Evolutionary conservation across 2,888 invertebrate genomes (phyloP), one percentile per base, ranked within the genome.

Genomic region (Oeneis ivallda): DNA sequence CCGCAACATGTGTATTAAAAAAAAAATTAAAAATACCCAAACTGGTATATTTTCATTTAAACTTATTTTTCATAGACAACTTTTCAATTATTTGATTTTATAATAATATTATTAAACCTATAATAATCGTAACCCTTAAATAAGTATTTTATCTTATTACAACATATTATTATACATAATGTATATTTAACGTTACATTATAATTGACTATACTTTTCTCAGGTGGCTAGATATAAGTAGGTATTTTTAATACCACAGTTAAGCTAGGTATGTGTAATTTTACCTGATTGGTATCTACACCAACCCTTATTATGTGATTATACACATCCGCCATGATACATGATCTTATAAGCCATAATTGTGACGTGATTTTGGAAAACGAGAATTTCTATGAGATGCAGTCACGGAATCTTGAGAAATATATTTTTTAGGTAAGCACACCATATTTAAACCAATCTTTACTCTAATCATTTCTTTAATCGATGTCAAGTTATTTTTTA

Each of bases 231-330:
- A 50, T 50, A 26, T 43, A n/a, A 59, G 45, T 62, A n/a, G n/a
- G n/a, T 32, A 34, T 13, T 45, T 26, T 26, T 32, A 13, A 58
- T 58, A 37, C 10, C 54, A 53, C 34, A 60, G 41, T 39, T 45
- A 17, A 37, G 11, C 17, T 39, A 53, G n/a, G 19, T 65, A 13
- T 17, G 19, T 62, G 47, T 68, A 68, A 68, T 63, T 26, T 26
- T 52, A 67, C 62, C 62, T 58, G 62, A 68, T 70, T 19, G 37
- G 39, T 37, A 19, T 32, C 59, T 58, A 54, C 58, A 68, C 67
- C 68, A 67, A 62, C 71, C 74, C 74, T 71, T 74, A 74, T 75
- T 75, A 75, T 72, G 67, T 74, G 67, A 72, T 75, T 75, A 75
- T 61, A 68, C 59, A 66, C 72, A 72, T 74, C 71, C 74, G 74